phyloP scores from a whole-genome alignment of 2,113 vertebrate genomes.

The Reinhardtius hippoglossoides region DNA sequence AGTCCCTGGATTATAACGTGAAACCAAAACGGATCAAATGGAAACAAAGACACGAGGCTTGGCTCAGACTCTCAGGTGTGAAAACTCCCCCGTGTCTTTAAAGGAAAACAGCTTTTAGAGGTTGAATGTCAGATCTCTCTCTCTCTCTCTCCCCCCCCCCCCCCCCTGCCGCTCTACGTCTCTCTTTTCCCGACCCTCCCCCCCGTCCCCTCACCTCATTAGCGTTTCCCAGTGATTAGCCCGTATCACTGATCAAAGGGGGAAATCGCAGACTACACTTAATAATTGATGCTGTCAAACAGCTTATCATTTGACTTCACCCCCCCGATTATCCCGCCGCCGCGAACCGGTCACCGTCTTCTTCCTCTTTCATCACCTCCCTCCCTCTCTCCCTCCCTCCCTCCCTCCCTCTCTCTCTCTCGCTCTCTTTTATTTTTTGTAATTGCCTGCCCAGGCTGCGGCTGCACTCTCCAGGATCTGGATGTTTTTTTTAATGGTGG shows the following conservation, averaged over 20 bases:
- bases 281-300: slow-evolving; percentile 46
- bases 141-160: not conserved
- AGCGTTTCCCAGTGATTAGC: slow-evolving; percentile 31
- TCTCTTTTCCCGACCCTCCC: not conserved
- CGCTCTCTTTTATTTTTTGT: not conserved
- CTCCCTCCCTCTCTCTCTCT: no score
- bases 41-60: no score
- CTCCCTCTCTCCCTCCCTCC: not conserved
- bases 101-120: no score
- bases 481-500: slow-evolving; percentile 33
- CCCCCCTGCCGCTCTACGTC: not conserved
- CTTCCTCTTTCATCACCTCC: not conserved
- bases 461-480: not conserved
- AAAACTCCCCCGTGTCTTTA: no score
- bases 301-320: slow-evolving; percentile 26
- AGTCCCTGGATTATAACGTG: no score
- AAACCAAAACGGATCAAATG: no score
- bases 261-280: slow-evolving; percentile 35
- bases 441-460: not conserved
- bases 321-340: not conserved
- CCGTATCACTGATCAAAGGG: slow-evolving; percentile 49
- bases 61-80: no score
- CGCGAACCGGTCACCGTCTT: not conserved
- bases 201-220: slow-evolving; percentile 50
- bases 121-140: not conserved